Evolutionary conservation across 2,797 vertebrate species (phyloP), one percentile per base, ranked within the genome.

Genomic region (Catostomus latipinnis): DNA sequence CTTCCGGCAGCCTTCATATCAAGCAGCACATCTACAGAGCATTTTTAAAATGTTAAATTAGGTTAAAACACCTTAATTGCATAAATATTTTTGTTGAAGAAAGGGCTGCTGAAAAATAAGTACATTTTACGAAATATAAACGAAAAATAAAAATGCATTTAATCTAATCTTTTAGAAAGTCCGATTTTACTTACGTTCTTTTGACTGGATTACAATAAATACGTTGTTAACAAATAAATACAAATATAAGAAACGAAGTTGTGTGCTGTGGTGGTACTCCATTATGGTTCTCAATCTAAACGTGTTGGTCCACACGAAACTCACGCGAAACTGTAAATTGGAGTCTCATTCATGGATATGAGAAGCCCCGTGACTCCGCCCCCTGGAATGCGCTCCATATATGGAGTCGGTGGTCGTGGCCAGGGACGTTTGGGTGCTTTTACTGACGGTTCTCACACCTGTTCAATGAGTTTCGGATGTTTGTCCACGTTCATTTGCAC

Each of bases 1-100:
- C 96, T 96, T 56, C 97, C 96, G 0, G 95, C 94, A 49, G 94
- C 91, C 48, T 89, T 96, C 43, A 98, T 98, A 85, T 99, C 98
- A 90, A 99, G 90, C 85, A 99, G 89, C 7, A 97, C 94, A 77
- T 98, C 98, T 99, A 87, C 16, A 74, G 34, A 34, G 76, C 88
- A 80, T 68, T 60, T 68, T 12, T 72, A 6, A 58, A 18, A 68
- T 34, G 34, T 34, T 34, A 18, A 34, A 34, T 34, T 34, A 34
- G 34, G 34, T 34, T 34, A 34, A 34, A 34, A 34, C 34, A 4
- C 3, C 34, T 34, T 34, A 34, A 34, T 34, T 34, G 34, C 34
- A 4, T 34, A 34, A 34, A 34, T 34, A 34, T 3, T 34, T 34
- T 34, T 4, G 34, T 34, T 34, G 34, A 34, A 34, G 34, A 34